A percentile compares a stretch with the other conserved stretches of the same genome.
These are phyloP conservation scores for Frieseomelitta varia DNA, from an alignment of 1,140 invertebrate species.

Conservation along the genomic window DNA sequence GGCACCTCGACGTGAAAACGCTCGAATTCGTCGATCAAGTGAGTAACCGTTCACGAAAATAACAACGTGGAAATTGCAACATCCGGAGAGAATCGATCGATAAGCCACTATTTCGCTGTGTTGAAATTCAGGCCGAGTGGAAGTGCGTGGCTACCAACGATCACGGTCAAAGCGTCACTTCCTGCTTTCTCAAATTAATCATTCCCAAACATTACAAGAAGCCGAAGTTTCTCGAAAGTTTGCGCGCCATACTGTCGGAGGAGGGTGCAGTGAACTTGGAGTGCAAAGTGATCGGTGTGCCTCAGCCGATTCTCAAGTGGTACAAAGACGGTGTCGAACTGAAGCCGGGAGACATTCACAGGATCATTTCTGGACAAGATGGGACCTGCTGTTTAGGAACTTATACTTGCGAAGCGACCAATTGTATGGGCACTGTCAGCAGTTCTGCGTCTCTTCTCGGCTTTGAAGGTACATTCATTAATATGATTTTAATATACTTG, in stretches of 20 bases:
- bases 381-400: conserved; percentile 95
- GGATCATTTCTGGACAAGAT: conserved; percentile 94
- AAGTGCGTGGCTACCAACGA: conserved; percentile 94
- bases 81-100: background rate
- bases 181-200: conserved; percentile 91
- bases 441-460: conserved; percentile 94
- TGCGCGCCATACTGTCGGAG: conserved; percentile 92
- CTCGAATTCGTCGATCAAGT: conserved; percentile 91
- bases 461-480: conserved; percentile 87
- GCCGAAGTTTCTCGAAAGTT: conserved; percentile 92
- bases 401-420: conserved; percentile 95
- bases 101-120: background rate
- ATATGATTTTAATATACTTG: background rate
- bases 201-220: conserved; percentile 94
- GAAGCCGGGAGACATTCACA: conserved; percentile 94
- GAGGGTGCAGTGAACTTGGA: conserved; percentile 95
- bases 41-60: conserved; percentile 8
- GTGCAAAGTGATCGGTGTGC: conserved; percentile 96
- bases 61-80: background rate
- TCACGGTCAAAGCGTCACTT: conserved; percentile 93
- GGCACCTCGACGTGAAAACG: conserved; percentile 87
- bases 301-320: conserved; percentile 93
- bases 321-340: conserved; percentile 95
- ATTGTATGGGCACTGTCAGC: conserved; percentile 95
- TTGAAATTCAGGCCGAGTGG: conserved; percentile 88